Base-by-base conservation (phyloP, 2,113 vertebrate species). In the Notothenia coriiceps region DNA sequence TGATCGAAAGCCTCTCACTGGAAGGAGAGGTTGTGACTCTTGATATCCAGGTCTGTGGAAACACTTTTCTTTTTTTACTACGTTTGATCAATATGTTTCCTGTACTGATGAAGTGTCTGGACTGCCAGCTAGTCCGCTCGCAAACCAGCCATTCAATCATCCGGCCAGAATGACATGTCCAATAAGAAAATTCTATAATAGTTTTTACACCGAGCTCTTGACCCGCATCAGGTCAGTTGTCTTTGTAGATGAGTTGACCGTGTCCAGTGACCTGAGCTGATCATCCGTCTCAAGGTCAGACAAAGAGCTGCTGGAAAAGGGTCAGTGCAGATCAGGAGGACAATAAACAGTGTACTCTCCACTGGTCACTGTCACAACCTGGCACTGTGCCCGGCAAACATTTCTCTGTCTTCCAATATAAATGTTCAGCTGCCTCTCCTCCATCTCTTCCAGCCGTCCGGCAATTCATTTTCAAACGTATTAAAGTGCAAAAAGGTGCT, bases 31-130 rank as follows among this genome's bases (percentile, higher is more conserved):
- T 68, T 67, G 33, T 57, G 57, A 52, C 47, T 66, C 11, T 71
- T 82, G 54, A 14, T 40, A 54, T 70, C 44, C 6, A 59, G 13
- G 25, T 70, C 49, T 43, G 46, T 5, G 11, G n/a, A 62, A 67
- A 63, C 1, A 20, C 4, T 11, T 75, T 74, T 74, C 78, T 68
- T 46, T n/a, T 33, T 44, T 74, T 70, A 20, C 44, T 18, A 10
- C 63, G 57, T 43, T 79, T 80, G 64, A 76, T 73, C 78, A 72
- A 62, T 76, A 73, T 29, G 18, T 54, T 70, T 35, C 57, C 46
- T 77, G 51, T 13, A 44, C 7, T 43, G 55, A 77, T 77, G 57
- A 46, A 70, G 50, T 50, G 43, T 62, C 46, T 15, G 50, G 40
- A 50, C 68, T 63, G 67, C 55, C 40, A 71, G 47, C 47, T 47